Base-by-base conservation (phyloP, 2,888 invertebrate genomes). In the Platycheirus albimanus region DNA sequence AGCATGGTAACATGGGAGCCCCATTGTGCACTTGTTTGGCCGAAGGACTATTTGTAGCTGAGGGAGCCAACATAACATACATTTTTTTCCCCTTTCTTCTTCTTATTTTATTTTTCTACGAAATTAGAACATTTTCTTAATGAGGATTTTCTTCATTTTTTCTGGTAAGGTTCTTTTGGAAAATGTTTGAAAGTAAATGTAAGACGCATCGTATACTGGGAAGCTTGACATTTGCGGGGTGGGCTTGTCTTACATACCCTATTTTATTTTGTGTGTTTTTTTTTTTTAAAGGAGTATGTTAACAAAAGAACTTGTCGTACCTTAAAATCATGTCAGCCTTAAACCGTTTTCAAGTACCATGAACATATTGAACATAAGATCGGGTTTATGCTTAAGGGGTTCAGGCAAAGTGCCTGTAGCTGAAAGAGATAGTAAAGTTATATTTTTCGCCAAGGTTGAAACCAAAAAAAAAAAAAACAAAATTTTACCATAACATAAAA, bases 51-150 rank as follows among this genome's bases (percentile, higher is more conserved):
- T 64, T 71, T 66, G 51, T 71, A 8, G 30, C n/a, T 15, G 10
- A 56, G 64, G 54, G 54, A 36, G 51, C 19, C 45, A 45, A 52
- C 41, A 76, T 66, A 67, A 54, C 61, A 47, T 1, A n/a, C 24
- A 6, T 24, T 64, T 66, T 76, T 75, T 81, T 45, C 43, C n/a
- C n/a, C n/a, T n/a, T n/a, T n/a, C n/a, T n/a, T 43, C 38, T 5
- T 52, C 0, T 28, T 30, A 3, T 36, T 36, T 52, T 33, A 15
- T 33, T 33, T 36, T 13, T 38, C 4, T 10, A 41, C 45, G 41
- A 45, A 83, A 83, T 63, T 54, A 70, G 56, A 83, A 83, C 78
- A 78, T 83, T 78, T 72, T 69, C 78, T 83, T 83, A 83, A 83
- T 83, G 83, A 83, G 78, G 72, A 74, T 71, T 67, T 71, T 76